Evolutionary conservation across 2,888 invertebrate species (phyloP).

Genomic region (Odontocolon sp.): DNA sequence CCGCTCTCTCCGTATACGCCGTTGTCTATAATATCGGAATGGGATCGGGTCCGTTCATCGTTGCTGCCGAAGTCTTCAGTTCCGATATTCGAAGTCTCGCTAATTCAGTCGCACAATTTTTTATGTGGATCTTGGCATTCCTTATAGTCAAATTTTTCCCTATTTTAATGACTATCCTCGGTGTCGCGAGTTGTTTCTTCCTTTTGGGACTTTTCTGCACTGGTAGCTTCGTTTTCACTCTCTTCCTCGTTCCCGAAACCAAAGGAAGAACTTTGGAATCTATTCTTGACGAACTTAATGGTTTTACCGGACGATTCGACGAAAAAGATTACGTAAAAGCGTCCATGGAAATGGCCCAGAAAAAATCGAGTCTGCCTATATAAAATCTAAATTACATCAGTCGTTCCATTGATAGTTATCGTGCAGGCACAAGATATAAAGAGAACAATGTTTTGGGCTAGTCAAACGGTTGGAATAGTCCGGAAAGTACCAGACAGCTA

Average conservation of each 20-base stretch:
- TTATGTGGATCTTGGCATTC: slow-evolving; percentile 73
- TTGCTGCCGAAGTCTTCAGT: slow-evolving; percentile 82
- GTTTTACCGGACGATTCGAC: slow-evolving; percentile 52
- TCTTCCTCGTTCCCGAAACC: slow-evolving; percentile 74
- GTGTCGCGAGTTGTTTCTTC: slow-evolving; percentile 75
- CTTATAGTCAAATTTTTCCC: slow-evolving; percentile 73
- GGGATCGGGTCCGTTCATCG: slow-evolving; percentile 82
- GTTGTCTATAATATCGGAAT: slow-evolving; percentile 82
- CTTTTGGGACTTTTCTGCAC: slow-evolving; percentile 70
- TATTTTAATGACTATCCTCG: slow-evolving; percentile 64
- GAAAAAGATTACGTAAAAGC: slow-evolving; percentile 51
- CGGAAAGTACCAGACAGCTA: not conserved
- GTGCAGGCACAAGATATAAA: not conserved
- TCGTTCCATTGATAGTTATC: not conserved
- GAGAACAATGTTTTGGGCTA: not conserved
- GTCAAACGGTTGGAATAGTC: slow-evolving; percentile 9
- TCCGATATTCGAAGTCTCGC: slow-evolving; percentile 71
- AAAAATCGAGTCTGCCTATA: slow-evolving; percentile 35
- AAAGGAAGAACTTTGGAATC: slow-evolving; percentile 74
- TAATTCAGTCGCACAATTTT: slow-evolving; percentile 65
- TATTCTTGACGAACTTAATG: slow-evolving; percentile 74
- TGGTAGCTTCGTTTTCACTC: slow-evolving; percentile 67
- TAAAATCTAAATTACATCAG: not conserved
- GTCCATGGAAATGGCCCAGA: slow-evolving; percentile 50
- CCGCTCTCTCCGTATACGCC: slow-evolving; percentile 82